A percentile compares a stretch with the other conserved stretches of the same genome.
These are phyloP conservation scores for Neolamprologus ventralis DNA, from an alignment of 2,113 vertebrate species.

Conservation along the genomic window DNA sequence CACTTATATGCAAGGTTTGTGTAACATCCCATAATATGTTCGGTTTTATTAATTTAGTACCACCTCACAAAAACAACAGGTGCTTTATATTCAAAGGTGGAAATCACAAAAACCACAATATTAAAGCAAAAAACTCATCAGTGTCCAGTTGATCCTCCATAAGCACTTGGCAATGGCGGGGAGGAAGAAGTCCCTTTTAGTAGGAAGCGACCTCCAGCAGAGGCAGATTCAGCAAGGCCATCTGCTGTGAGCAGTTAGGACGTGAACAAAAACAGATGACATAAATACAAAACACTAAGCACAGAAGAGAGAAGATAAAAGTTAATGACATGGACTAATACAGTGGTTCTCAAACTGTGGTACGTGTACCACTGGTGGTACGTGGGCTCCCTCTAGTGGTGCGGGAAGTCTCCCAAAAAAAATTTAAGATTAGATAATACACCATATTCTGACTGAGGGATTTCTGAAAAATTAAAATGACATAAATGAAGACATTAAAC, in stretches of 20 bases:
- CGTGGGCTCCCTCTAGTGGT: neutral
- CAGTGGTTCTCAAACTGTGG: neutral
- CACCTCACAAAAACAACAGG: neutral
- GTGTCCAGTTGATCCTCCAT: neutral
- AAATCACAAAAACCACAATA: neutral
- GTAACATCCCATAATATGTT: neutral
- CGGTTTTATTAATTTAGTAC: fast-evolving
- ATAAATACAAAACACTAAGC: neutral
- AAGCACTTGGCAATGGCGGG: fast-evolving
- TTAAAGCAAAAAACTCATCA: neutral
- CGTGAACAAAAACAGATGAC: fast-evolving
- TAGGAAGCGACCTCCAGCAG: neutral
- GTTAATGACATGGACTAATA: fast-evolving
- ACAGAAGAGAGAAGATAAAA: neutral
- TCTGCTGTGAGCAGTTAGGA: neutral
- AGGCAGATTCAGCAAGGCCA: neutral
- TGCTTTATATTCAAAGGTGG: neutral
- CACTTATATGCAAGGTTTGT: neutral
- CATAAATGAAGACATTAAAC: neutral
- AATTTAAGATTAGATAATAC: neutral
- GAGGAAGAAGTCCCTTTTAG: neutral
- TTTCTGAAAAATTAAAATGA: fast-evolving
- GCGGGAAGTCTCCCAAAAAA: fast-evolving
- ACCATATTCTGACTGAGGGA: fast-evolving
- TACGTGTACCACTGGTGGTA: neutral